These are phyloP conservation scores for Atta texana DNA, from an alignment of 1,140 invertebrate genomes.

Conservation along the genomic window DNA sequence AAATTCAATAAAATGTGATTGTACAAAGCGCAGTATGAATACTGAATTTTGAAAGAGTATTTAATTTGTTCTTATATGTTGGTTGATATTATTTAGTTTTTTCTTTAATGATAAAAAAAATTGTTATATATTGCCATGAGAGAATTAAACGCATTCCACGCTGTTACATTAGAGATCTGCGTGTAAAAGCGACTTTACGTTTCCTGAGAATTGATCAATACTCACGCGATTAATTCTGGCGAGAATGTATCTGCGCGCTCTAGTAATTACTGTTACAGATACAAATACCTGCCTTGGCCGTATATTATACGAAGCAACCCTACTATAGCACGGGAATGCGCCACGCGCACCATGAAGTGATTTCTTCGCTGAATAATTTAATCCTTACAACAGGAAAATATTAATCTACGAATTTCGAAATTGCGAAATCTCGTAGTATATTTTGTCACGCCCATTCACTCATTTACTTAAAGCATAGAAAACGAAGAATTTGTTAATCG, in stretches of 20 bases:
- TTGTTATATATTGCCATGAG: background rate
- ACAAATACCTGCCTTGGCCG: conserved; percentile 47
- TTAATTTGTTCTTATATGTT: background rate
- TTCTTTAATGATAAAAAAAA: background rate
- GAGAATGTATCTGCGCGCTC: conserved; percentile 69
- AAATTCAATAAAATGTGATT: conserved; percentile 11
- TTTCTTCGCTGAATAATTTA: conserved; percentile 60
- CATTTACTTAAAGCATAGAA: background rate
- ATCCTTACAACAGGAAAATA: conserved; percentile 32
- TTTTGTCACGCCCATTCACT: conserved; percentile 1
- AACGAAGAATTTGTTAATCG: conserved; percentile 3
- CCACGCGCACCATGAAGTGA: conserved; percentile 43
- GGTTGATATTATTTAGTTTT: background rate
- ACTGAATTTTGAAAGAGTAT: background rate
- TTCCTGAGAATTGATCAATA: conserved; percentile 70
- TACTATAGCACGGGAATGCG: conserved; percentile 16
- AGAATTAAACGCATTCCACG: conserved; percentile 22
- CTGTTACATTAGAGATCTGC: background rate
- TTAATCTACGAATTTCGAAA: conserved; percentile 44
- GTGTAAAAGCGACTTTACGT: conserved; percentile 50
- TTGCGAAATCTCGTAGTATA: background rate
- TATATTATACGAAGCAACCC: conserved; percentile 49
- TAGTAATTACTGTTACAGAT: conserved; percentile 71
- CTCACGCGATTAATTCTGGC: conserved; percentile 66
- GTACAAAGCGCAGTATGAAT: background rate